Evolutionary conservation across 2,888 invertebrate genomes (phyloP), one percentile per base, ranked within the genome.

Genomic region (Alcis repandata): DNA sequence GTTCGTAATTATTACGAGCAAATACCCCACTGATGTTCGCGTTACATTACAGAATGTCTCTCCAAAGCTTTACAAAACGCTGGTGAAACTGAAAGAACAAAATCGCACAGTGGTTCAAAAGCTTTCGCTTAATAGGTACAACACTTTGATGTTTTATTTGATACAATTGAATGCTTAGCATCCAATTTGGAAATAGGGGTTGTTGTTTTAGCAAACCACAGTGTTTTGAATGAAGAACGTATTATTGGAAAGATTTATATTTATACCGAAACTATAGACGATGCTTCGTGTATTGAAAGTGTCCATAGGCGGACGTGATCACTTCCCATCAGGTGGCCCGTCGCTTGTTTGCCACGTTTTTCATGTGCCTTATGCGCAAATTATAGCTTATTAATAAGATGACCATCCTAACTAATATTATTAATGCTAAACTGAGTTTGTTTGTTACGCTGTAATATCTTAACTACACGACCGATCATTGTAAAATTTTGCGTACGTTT

Each of bases 71-170:
- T 65, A 52, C 54, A 66, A 38, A 58, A 62, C 41, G n/a, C n/a
- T 15, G 45, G 64, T 65, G 51, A 17, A 52, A 52, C 69, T 58
- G 32, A 60, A 27, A 53, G 52, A 36, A 63, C 58, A 22, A 41
- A 59, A 71, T 46, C 62, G 62, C 68, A 63, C 63, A 68, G 52
- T 7, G 52, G 41, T 58, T 48, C 22, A 43, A 41, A 63, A 51
- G 40, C 59, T 70, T 41, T 60, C 17, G n/a, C 32, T 36, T 32
- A 45, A 52, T 46, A 48, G 40, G 62, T 60, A 68, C 61, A 72
- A 63, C 10, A 41, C 63, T 72, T 73, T 76, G 68, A 73, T 76
- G 57, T 74, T 71, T 64, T 67, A 73, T 71, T 74, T 40, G 36
- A 22, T 54, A 63, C 45, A 63, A 70, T 69, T 69, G 59, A 63